Evolutionary conservation across 2,113 vertebrate genomes (phyloP), one percentile per base, ranked within the genome.

Genomic region (Diglossa brunneiventris): DNA sequence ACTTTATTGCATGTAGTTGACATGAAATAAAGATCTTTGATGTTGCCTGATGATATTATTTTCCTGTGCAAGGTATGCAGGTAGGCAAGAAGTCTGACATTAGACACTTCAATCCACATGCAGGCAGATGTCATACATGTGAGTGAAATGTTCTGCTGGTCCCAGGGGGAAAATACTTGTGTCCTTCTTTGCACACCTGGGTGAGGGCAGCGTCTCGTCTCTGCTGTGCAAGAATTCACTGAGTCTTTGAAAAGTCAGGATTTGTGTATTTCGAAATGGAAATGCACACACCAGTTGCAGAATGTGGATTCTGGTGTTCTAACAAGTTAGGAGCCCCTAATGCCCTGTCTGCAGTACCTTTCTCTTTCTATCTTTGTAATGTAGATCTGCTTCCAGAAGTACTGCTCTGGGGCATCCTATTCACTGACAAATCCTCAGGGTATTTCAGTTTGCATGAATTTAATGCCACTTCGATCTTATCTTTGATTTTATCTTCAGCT

Each of bases 91-190:
- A 39, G 5, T 35, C 8, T 63, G 10, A 50, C 18, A 7, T 67
- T 4, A 49, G 50, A 15, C 20, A 15, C 31, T 17, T 85, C 33
- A 63, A 30, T 91, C 19, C 52, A 21, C 3, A 1, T 53, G 13
- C 11, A 76, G 41, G 10, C 41, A 24, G 2, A 0, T 47, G 4
- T 30, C 37, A 23, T 3, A 15, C 1, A 8, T 1, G 35, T 18
- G 30, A 18, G 17, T 61, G 30, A 42, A 59, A 27, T 59, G 19
- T 33, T 83, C 55, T 80, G 30, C 67, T 61, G 17, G 16, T 41
- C 24, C n/a, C 3, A 6, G 8, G 23, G 10, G 23, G 9, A 50
- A 50, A 39, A 33, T 61, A 8, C 15, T 49, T 16, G 2, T 28
- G 33, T 44, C 10, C 11, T 50, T 5, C 35, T 74, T 67, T 22